phyloP scores from a whole-genome alignment of 1,140 invertebrate species.

The Lanistes nyassanus region DNA sequence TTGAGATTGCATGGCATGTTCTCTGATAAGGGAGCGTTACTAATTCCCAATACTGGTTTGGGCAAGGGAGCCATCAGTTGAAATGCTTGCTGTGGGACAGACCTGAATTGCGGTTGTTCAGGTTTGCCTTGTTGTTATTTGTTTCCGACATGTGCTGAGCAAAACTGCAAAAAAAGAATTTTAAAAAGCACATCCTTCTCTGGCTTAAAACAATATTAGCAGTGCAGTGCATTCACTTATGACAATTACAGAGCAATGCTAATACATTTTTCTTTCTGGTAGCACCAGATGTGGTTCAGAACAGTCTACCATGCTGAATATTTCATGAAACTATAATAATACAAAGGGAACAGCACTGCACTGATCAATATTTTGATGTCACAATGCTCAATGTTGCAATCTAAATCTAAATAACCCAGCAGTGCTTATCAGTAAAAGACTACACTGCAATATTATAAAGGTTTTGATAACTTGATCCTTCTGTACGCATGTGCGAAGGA shows the following conservation, averaged over 20 bases:
- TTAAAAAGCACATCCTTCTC: too few species aligned
- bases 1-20: too few species aligned
- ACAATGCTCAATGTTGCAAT: too few species aligned
- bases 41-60: too few species aligned
- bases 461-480: conserved; percentile 13
- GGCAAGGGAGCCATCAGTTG: too few species aligned
- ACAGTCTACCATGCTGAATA: conserved; percentile 16
- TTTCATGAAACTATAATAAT: conserved; percentile 10
- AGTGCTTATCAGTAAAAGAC: neutral
- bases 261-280: neutral
- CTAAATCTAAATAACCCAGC: too few species aligned
- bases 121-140: conserved; percentile 20
- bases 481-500: conserved; percentile 16
- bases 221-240: too few species aligned
- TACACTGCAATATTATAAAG: too few species aligned
- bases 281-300: neutral
- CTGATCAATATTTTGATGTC: neutral
- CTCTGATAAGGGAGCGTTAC: too few species aligned
- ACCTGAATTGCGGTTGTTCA: conserved; percentile 11
- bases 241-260: neutral
- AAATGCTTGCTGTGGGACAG: too few species aligned
- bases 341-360: neutral
- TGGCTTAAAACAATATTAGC: too few species aligned
- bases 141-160: conserved; percentile 18
- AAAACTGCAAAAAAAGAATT: conserved; percentile 10